Evolutionary conservation across 2,113 vertebrate species (phyloP).

Genomic region (Okapia johnstoni): DNA sequence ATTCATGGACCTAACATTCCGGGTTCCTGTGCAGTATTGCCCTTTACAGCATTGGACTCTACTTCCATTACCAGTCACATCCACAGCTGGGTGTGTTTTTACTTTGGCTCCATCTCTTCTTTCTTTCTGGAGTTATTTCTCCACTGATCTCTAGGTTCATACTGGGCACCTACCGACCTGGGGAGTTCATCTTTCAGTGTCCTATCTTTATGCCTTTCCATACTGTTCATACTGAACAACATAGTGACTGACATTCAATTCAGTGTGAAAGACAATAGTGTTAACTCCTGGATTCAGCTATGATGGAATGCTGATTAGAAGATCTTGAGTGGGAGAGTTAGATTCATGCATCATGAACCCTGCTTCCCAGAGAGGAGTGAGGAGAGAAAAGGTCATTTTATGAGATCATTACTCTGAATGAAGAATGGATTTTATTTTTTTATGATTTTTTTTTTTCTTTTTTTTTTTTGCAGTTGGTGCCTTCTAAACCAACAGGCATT

Average conservation of each 20-base stretch:
- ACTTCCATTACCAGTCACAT: background rate
- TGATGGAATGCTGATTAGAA: background rate
- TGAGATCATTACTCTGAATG: background rate
- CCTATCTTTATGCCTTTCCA: background rate
- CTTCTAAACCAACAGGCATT: conserved; percentile 40
- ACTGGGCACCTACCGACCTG: background rate
- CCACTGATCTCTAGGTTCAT: background rate
- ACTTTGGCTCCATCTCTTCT: background rate
- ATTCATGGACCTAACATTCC: background rate
- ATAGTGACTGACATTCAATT: background rate
- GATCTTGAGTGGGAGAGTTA: background rate
- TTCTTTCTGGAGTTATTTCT: background rate
- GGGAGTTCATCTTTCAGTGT: background rate
- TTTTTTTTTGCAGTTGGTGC: background rate
- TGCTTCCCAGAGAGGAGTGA: background rate
- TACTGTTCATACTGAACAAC: background rate
- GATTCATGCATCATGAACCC: background rate
- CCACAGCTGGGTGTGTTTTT: background rate
- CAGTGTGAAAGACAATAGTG: background rate
- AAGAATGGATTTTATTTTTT: conserved; percentile 35
- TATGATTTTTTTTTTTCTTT: conserved; percentile 8
- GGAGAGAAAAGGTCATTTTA: background rate
- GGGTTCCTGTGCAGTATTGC: background rate
- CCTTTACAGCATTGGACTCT: background rate
- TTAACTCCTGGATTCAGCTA: background rate